Base-by-base conservation (phyloP, 2,113 vertebrate species). In the Butorides virescens region DNA sequence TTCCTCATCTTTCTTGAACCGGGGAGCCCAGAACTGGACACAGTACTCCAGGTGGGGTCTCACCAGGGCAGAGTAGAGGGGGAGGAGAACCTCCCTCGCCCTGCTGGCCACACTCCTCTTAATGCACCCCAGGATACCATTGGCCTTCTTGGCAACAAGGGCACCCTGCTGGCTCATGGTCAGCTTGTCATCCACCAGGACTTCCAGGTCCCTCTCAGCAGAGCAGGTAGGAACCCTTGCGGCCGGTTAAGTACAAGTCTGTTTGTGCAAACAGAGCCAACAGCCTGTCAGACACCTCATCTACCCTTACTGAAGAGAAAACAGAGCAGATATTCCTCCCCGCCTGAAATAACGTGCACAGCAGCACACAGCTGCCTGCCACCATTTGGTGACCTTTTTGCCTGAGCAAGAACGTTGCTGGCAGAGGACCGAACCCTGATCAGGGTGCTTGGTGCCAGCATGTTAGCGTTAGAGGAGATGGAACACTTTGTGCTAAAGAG, bases 261-360 rank as follows among this genome's bases (percentile, higher is more conserved):
- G 34, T 37, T 65, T 25, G 34, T 44, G 12, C 9, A 3, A 27
- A 37, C 5, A n/a, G 42, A 49, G 53, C 11, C 36, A 27, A 5
- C 27, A 76, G 49, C 11, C 73, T 39, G 30, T 21, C 73, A 73
- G 59, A 29, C 44, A 13, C 9, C 34, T 53, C 82, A 11, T 26
- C 47, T 11, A 0, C 37, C 17, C 42, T 61, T 34, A 20, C 44
- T 29, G 53, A 37, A n/a, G 61, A 22, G n/a, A 65, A 65, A 65
- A 70, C 26, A 49, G 22, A 52, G 37, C 52, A 44, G 30, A 5
- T 32, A 10, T 7, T 46, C 47, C 56, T 75, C 30, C 39, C 58
- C 3, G 0, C 11, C 0, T 13, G 73, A 36, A 47, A 52, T n/a
- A 50, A 42, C 0, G 9, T 18, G 34, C 66, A 55, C 56, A 29